These are phyloP conservation scores for Dioctria linearis DNA, from an alignment of 2,888 invertebrate species.

Conservation along the genomic window DNA sequence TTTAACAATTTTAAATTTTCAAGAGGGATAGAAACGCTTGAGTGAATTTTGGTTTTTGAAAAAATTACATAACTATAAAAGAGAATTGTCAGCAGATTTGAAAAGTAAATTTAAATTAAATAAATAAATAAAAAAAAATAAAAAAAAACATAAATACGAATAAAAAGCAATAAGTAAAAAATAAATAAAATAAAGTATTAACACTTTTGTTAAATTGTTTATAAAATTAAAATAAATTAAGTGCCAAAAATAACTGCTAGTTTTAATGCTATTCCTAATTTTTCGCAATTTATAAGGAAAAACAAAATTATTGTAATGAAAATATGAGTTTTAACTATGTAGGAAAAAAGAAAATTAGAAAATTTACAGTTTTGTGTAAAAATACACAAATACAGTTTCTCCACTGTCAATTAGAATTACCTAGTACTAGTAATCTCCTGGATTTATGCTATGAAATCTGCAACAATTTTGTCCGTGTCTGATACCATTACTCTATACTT, in stretches of 20 bases:
- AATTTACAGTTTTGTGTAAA: too few species aligned
- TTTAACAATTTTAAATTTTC: slow-evolving; percentile 13
- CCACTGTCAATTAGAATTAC: too few species aligned
- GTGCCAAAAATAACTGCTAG: slow-evolving; percentile 14
- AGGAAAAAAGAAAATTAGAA: background rate
- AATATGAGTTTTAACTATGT: background rate
- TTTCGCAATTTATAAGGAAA: background rate
- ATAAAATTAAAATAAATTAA: slow-evolving; percentile 47
- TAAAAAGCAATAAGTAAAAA: slow-evolving; percentile 37
- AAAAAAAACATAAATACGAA: background rate
- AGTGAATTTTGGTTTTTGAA: background rate
- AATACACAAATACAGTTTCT: too few species aligned
- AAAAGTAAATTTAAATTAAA: too few species aligned
- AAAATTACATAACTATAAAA: background rate
- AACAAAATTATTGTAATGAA: background rate
- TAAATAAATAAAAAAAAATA: too few species aligned
- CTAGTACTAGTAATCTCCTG: too few species aligned
- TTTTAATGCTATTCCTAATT: slow-evolving; percentile 2
- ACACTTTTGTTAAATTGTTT: slow-evolving; percentile 49
- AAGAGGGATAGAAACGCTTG: slow-evolving; percentile 25
- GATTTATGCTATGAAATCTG: too few species aligned
- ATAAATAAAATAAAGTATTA: slow-evolving; percentile 18
- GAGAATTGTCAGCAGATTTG: too few species aligned
- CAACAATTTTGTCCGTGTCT: too few species aligned
- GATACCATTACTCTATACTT: too few species aligned